Evolutionary conservation across 2,113 vertebrate genomes (phyloP), one percentile per base, ranked within the genome.

Genomic region (Malurus elegans): DNA sequence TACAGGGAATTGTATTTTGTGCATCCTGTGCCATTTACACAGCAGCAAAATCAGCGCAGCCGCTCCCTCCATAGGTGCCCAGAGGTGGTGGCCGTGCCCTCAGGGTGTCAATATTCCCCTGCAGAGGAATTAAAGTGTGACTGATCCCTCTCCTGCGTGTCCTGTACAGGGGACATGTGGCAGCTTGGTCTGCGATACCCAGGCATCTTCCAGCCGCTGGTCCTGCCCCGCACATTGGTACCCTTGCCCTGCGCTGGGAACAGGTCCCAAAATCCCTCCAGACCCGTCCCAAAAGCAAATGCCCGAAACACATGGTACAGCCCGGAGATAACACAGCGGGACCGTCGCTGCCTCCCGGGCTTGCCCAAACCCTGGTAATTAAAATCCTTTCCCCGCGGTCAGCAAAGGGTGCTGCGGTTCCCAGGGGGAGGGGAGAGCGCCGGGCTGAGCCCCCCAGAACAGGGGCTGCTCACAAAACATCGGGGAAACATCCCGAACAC

Each of bases 201-300:
- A 1, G 53, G 34, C 76, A 31, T 18, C 29, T 85, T 64, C 70
- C 74, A 69, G 42, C 24, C 0, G 0, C 47, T 0, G 2, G 8
- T 67, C 51, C 84, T 36, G 48, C 53, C 54, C 45, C 36, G 50
- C 13, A 4, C 28, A 2, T 71, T 48, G 20, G 32, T 53, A 16
- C 23, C 31, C 21, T 0, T 24, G 21, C 28, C 53, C 42, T 2
- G 6, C 3, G 34, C 69, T 40, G 72, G 67, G 38, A 92, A 28
- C 56, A 38, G 74, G 9, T 72, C 61, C 51, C 81, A 62, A 32
- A 40, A 38, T 13, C 5, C 12, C 57, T 44, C 31, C 61, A 14
- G 61, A 47, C 44, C 18, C 10, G 5, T 81, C 61, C 32, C 61
- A 67, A 81, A 34, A 51, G 81, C 51, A 83, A 89, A 74, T 8